Percentiles rank a stretch among this genome's conserved stretches.
These are phyloP conservation scores for Copsychus sechellarum DNA, from an alignment of 2,113 vertebrate species.

Conservation along the genomic window DNA sequence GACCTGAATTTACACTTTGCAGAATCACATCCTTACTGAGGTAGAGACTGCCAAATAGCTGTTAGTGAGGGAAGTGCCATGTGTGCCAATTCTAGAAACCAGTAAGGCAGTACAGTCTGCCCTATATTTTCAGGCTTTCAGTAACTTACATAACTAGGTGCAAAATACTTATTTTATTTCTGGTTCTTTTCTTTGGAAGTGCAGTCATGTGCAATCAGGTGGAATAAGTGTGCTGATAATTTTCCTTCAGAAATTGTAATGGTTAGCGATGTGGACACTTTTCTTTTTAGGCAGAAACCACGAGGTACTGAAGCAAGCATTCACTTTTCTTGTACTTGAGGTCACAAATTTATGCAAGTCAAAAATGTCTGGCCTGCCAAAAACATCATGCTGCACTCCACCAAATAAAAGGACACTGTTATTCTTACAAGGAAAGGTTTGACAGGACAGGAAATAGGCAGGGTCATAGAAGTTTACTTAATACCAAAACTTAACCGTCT, in stretches of 20 bases:
- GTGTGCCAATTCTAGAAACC: constrained; percentile 29
- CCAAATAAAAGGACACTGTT: constrained; percentile 81
- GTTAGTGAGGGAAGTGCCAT: not conserved
- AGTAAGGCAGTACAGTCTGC: not conserved
- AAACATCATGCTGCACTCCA: constrained; percentile 77
- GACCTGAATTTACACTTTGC: not conserved
- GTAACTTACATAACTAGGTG: constrained; percentile 35
- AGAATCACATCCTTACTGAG: constrained; percentile 5
- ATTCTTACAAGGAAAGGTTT: constrained; percentile 82
- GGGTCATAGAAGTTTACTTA: constrained; percentile 75
- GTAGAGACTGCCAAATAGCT: not conserved
- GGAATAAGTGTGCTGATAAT: constrained; percentile 47
- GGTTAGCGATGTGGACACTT: not conserved
- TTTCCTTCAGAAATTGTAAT: constrained; percentile 50
- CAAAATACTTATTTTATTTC: constrained; percentile 17
- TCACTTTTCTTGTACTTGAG: constrained; percentile 74
- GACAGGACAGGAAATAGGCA: constrained; percentile 79
- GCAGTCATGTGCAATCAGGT: constrained; percentile 49
- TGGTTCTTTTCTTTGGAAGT: constrained; percentile 42
- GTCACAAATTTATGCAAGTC: constrained; percentile 80
- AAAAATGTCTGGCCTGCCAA: constrained; percentile 75
- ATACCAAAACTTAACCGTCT: constrained; percentile 72
- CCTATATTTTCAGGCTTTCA: not conserved
- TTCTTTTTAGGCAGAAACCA: constrained; percentile 53
- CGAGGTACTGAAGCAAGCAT: constrained; percentile 67